Evolutionary conservation across 2,888 invertebrate genomes (phyloP).

Genomic region (Cantharis flavilabris): DNA sequence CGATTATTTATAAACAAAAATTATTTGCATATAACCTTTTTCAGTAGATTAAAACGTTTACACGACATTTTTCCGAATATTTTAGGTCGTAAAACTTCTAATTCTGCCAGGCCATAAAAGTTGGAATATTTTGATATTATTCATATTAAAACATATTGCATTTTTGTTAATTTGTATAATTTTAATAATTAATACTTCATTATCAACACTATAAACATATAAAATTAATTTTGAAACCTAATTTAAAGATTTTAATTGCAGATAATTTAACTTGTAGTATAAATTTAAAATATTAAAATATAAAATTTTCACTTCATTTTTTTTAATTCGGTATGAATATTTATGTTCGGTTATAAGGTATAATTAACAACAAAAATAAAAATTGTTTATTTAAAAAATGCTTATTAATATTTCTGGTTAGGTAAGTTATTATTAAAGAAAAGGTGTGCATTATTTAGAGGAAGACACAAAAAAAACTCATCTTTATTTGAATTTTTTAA

Average conservation of each 20-base stretch:
- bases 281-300: neutral
- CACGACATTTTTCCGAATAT: neutral
- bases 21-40: neutral
- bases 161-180: neutral
- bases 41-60: neutral
- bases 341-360: neutral
- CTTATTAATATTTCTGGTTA: slow-evolving; percentile 3
- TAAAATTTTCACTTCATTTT: neutral
- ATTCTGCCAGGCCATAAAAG: neutral
- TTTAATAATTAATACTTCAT: neutral
- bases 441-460: slow-evolving; percentile 1
- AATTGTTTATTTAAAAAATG: neutral
- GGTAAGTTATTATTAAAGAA: slow-evolving; percentile 1
- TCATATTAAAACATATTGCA: neutral
- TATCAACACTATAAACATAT: neutral
- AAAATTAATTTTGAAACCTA: neutral
- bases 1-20: too few species aligned
- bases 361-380: neutral
- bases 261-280: neutral
- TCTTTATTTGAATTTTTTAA: slow-evolving; percentile 19
- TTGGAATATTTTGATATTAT: neutral
- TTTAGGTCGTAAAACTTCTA: neutral
- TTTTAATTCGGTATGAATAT: neutral
- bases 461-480: slow-evolving; percentile 3
- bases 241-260: neutral